These are phyloP conservation scores for Cylas formicarius DNA, from an alignment of 1,140 invertebrate genomes.

Conservation along the genomic window DNA sequence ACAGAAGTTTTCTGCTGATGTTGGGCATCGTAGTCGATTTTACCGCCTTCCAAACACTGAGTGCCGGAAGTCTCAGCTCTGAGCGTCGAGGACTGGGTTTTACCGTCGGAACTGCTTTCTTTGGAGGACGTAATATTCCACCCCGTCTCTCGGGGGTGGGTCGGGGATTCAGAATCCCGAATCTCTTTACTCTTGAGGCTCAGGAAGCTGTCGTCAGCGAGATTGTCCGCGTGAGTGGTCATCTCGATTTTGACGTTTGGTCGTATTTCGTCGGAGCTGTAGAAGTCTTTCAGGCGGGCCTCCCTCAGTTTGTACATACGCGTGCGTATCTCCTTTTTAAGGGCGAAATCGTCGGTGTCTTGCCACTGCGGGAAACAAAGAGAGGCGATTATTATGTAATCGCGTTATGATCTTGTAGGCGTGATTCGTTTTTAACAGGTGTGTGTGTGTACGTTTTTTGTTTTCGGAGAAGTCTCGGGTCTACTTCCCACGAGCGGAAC, in stretches of 20 bases:
- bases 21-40: conserved; percentile 51
- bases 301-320: conserved; percentile 77
- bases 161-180: conserved; percentile 65
- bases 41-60: conserved; percentile 53
- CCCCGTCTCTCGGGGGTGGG: conserved; percentile 39
- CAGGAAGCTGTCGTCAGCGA: conserved; percentile 65
- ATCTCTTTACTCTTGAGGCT: conserved; percentile 70
- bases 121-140: conserved; percentile 45
- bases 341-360: conserved; percentile 75
- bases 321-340: conserved; percentile 75
- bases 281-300: conserved; percentile 63
- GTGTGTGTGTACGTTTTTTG: not conserved
- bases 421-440: not conserved
- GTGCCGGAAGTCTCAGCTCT: conserved; percentile 42
- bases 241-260: conserved; percentile 32
- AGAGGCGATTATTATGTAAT: conserved; percentile 2
- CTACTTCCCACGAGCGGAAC: too few species aligned
- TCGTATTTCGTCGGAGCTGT: conserved; percentile 49
- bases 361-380: conserved; percentile 60
- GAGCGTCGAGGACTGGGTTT: conserved; percentile 40
- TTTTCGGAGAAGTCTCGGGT: too few species aligned
- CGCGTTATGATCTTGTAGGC: too few species aligned
- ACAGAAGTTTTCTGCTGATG: conserved; percentile 50
- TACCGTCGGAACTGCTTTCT: conserved; percentile 44
- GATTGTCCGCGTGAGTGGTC: conserved; percentile 52